Base-by-base conservation (phyloP, 2,797 vertebrate species). In the Danio aesculapii region DNA sequence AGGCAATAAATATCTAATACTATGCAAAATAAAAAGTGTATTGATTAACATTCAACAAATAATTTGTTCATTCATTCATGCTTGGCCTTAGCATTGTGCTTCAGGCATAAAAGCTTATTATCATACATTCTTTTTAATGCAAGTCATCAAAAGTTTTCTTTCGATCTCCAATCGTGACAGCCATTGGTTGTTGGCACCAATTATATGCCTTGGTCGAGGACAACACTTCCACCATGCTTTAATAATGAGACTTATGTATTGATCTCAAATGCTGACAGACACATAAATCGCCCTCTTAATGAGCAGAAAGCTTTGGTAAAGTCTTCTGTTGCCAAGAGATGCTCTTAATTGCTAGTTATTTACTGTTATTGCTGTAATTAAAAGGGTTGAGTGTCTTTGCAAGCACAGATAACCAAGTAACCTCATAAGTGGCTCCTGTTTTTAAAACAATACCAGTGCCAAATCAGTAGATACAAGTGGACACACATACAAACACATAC, bases 291-390 rank as follows among this genome's bases (percentile, higher is more conserved):
- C 17, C 8, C n/a, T 47, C 11, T 73, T 62, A 66, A 66, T 43
- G 44, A 44, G 9, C 39, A 50, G 8, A 77, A 49, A 62, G 39
- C 46, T 63, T 62, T 7, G 19, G 16, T 68, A 64, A 70, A 67
- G 53, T 17, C 11, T 49, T 14, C 6, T 30, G 17, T 21, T 17
- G 7, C 73, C 21, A 43, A 57, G 44, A 43, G 49, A 50, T 39
- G 7, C 30, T 67, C 17, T 43, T 70, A 77, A 81, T 81, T 68
- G 41, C 9, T 52, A 77, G 75, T 83, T 81, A 83, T 75, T 70
- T 77, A 70, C n/a, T 55, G 77, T 58, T 63, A 77, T 70, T 81
- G 30, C 12, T 58, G 62, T 61, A 43, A 79, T 83, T 79, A 84
- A 70, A 70, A 43, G 44, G 75, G 30, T 7, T 8, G 30, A 75